Evolutionary conservation across 2,888 invertebrate species (phyloP), one percentile per base, ranked within the genome.

Genomic region (Proisotoma minuta): DNA sequence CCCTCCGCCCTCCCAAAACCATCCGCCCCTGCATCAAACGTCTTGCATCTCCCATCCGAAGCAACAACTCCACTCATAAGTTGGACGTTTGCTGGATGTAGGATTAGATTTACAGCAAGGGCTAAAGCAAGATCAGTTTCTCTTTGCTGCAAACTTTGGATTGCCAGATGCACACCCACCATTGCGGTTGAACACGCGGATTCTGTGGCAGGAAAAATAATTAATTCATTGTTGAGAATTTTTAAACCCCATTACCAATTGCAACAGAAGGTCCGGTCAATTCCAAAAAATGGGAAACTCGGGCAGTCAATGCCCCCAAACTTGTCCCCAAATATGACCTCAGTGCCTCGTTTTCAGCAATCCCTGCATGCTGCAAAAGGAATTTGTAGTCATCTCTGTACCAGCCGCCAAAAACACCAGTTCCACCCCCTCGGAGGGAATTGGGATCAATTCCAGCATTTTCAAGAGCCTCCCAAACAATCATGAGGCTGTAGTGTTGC

Each of bases 1-100:
- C 77, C 77, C 58, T 78, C 78, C 3, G 75, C 74, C 53, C 77
- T 65, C n/a, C 75, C 77, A 63, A 77, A 78, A 18, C 78, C 78
- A 56, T 74, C 70, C 4, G 78, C 78, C 22, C 69, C 57, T 1
- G 69, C 72, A 59, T 77, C 77, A 62, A 78, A 78, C 12, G 75
- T 73, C 18, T 74, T n/a, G n/a, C n/a, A n/a, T n/a, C n/a, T n/a
- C n/a, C n/a, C n/a, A n/a, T n/a, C n/a, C n/a, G n/a, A n/a, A n/a
- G n/a, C n/a, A n/a, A n/a, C n/a, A n/a, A n/a, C n/a, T n/a, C n/a
- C n/a, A n/a, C n/a, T n/a, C n/a, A n/a, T n/a, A n/a, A n/a, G n/a
- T n/a, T n/a, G n/a, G n/a, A n/a, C n/a, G n/a, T n/a, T n/a, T n/a
- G n/a, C n/a, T 2, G 62, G 56, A 50, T 50, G 53, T 1, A 65